Conservation (phyloP, 2,888 invertebrate species). For the Brenthis ino region DNA sequence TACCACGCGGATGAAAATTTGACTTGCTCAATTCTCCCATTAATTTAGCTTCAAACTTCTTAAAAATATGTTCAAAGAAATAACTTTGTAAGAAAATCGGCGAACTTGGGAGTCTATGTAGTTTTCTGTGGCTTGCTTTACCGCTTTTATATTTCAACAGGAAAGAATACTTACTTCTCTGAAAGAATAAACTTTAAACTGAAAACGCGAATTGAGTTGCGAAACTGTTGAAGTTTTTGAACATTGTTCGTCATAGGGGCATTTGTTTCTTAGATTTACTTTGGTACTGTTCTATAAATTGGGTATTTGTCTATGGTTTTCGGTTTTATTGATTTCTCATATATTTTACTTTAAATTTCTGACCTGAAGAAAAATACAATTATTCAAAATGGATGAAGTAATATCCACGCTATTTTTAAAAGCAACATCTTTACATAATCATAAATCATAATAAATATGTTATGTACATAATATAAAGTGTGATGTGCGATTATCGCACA, state of each 20-base stretch:
- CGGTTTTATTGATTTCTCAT: too few relatives aligned
- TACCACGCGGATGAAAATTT: background rate
- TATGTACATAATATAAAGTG: background rate
- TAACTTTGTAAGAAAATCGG: slow-evolving; percentile 20
- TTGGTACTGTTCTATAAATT: background rate
- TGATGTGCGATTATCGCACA: slow-evolving; percentile 1
- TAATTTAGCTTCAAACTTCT: slow-evolving; percentile 2
- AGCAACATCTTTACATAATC: too few relatives aligned
- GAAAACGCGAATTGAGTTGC: slow-evolving; percentile 7
- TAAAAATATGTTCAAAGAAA: slow-evolving; percentile 17
- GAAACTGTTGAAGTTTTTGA: slow-evolving; percentile 16
- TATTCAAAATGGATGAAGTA: too few relatives aligned
- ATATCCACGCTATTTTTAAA: too few relatives aligned
- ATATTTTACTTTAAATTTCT: too few relatives aligned
- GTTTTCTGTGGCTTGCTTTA: slow-evolving; percentile 19
- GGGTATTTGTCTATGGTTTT: background rate
- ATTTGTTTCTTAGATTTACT: slow-evolving; percentile 4
- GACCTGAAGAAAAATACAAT: too few relatives aligned
- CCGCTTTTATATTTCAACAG: slow-evolving; percentile 13
- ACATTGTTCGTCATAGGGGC: slow-evolving; percentile 14
- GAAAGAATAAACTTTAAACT: slow-evolving; percentile 14
- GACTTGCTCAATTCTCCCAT: background rate
- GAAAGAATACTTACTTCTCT: slow-evolving; percentile 9
- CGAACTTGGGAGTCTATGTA: slow-evolving; percentile 11
- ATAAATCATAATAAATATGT: background rate